Percentiles rank a stretch among this genome's conserved stretches.
Evolutionary conservation across 2,797 vertebrate genomes (phyloP).

Genomic region (Tenualosa thibaudeaui): DNA sequence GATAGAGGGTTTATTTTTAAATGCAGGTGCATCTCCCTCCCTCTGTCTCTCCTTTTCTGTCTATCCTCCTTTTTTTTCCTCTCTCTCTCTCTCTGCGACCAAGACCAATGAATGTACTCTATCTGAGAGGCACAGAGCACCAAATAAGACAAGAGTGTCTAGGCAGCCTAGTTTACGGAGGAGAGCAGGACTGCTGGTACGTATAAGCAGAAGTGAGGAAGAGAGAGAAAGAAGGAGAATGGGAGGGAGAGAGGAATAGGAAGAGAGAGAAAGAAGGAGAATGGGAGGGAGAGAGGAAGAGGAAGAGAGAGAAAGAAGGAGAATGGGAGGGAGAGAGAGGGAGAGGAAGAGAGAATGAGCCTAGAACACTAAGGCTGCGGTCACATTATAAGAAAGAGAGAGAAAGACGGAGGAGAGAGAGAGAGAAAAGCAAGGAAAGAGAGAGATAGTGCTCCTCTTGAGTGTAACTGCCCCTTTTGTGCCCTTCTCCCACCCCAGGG

Average conservation of each 20-base stretch:
- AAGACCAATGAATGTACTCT: constrained; percentile 69
- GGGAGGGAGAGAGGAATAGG: not conserved
- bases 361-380: too few species aligned
- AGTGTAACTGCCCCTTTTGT: too few species aligned
- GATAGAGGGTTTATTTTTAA: constrained; percentile 76
- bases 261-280: not conserved
- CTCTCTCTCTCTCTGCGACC: constrained; percentile 41
- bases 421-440: too few species aligned
- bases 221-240: too few species aligned
- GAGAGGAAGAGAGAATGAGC: too few species aligned
- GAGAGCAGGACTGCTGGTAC: not conserved
- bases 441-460: too few species aligned
- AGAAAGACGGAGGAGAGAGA: too few species aligned
- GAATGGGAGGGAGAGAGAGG: not conserved
- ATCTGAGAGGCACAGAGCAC: constrained; percentile 54
- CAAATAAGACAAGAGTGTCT: constrained; percentile 22
- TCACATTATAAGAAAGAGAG: too few species aligned
- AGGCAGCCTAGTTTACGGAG: constrained; percentile 2
- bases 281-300: not conserved
- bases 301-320: not conserved
- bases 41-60: not conserved
- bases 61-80: not conserved
- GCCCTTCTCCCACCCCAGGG: constrained; percentile 68
- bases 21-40: constrained; percentile 67
- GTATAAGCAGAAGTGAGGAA: not conserved